Percentiles rank a stretch among this genome's conserved stretches.
Conservation (phyloP, 2,888 invertebrate genomes). For the Theretra japonica region DNA sequence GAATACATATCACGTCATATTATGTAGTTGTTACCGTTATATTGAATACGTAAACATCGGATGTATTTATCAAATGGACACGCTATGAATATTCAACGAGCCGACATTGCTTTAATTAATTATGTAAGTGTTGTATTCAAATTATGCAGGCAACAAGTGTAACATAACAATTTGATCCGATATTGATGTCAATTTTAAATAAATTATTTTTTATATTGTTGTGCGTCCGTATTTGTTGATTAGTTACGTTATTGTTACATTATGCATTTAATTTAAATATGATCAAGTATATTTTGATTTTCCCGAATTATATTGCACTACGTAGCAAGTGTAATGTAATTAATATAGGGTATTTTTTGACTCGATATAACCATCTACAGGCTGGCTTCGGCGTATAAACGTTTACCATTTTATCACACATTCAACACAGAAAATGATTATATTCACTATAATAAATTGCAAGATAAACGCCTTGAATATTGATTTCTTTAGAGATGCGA, state of each 20-base stretch:
- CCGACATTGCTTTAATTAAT: not conserved
- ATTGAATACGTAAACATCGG: not conserved
- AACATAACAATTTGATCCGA: too few species aligned
- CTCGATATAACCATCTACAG: too few species aligned
- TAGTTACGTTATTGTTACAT: too few species aligned
- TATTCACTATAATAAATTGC: not conserved
- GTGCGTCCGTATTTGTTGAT: too few species aligned
- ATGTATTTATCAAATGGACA: slow-evolving; percentile 5
- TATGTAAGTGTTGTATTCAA: not conserved
- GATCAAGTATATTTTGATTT: too few species aligned
- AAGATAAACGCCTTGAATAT: not conserved
- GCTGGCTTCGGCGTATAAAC: too few species aligned
- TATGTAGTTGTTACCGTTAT: not conserved
- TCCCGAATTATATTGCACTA: too few species aligned
- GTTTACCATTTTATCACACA: too few species aligned
- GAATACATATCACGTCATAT: not conserved
- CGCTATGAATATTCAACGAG: not conserved
- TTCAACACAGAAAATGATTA: not conserved
- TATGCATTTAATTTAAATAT: too few species aligned
- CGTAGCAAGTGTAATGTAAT: too few species aligned
- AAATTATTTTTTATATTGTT: too few species aligned
- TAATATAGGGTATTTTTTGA: accelerated
- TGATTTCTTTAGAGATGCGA: not conserved
- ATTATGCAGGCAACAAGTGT: not conserved
- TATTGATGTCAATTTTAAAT: too few species aligned